Evolutionary conservation across 2,113 vertebrate genomes (phyloP).

Genomic region (Cygnus buccinator): DNA sequence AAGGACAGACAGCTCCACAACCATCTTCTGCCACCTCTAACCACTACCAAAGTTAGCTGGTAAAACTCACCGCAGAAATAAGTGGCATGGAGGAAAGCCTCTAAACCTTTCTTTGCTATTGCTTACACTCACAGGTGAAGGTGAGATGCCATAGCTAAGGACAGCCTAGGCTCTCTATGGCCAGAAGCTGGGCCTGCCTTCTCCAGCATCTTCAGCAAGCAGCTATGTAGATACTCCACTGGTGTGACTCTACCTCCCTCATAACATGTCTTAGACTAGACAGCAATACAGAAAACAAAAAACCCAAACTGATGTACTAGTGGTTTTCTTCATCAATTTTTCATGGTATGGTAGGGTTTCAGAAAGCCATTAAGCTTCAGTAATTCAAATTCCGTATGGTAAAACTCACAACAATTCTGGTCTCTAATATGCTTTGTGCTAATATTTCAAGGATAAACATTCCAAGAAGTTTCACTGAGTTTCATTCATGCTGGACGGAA

Average conservation of each 20-base stretch:
- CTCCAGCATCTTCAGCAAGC: background rate
- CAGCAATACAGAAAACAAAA: background rate
- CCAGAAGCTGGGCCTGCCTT: background rate
- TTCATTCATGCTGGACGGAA: background rate
- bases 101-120: background rate
- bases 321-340: background rate
- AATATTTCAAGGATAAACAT: background rate
- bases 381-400: background rate
- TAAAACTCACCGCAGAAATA: background rate
- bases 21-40: background rate
- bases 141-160: rapidly evolving
- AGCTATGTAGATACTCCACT: background rate
- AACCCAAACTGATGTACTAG: background rate
- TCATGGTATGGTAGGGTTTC: background rate
- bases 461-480: background rate
- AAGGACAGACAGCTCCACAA: background rate
- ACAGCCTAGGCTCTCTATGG: background rate
- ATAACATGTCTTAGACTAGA: background rate
- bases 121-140: background rate
- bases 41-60: background rate
- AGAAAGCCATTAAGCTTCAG: background rate
- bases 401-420: background rate
- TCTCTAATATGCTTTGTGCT: background rate
- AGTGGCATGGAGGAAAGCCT: rapidly evolving
- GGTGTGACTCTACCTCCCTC: background rate